These are phyloP conservation scores for Linurgus olivaceus DNA, from an alignment of 2,797 vertebrate genomes.

Conservation along the genomic window DNA sequence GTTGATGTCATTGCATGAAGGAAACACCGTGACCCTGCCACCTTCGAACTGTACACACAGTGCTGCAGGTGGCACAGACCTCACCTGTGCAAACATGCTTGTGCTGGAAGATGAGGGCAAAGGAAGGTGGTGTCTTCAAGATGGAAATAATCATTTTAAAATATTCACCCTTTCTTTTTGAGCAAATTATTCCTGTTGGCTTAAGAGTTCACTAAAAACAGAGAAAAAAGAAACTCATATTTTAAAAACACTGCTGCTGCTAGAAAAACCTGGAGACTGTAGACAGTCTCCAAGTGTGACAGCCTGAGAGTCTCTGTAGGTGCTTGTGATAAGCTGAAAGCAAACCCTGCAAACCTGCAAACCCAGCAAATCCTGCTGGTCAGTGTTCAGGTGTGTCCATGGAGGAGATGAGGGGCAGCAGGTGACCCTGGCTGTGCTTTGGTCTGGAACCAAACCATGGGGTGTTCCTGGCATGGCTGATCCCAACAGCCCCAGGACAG, in stretches of 20 bases:
- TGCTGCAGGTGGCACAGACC: neutral
- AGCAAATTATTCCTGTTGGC: neutral
- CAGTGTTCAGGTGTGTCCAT: fast-evolving
- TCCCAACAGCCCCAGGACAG: neutral
- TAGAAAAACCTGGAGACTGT: neutral
- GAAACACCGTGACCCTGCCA: neutral
- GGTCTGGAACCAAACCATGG: neutral
- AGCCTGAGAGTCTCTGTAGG: neutral
- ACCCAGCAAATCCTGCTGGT: neutral
- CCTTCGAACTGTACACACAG: neutral
- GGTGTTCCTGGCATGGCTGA: neutral
- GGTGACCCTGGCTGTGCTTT: fast-evolving
- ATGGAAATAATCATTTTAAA: neutral
- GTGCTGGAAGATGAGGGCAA: neutral
- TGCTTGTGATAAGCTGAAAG: neutral
- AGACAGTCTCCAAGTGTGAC: neutral
- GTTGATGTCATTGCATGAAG: neutral
- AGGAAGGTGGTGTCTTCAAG: neutral
- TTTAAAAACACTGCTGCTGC: neutral
- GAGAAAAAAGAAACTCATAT: neutral
- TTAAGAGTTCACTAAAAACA: neutral
- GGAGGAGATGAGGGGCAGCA: neutral
- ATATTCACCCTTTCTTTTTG: neutral
- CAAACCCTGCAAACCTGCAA: neutral
- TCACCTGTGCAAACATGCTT: neutral